phyloP scores from a whole-genome alignment of 2,113 vertebrate genomes.

The Trichechus manatus region DNA sequence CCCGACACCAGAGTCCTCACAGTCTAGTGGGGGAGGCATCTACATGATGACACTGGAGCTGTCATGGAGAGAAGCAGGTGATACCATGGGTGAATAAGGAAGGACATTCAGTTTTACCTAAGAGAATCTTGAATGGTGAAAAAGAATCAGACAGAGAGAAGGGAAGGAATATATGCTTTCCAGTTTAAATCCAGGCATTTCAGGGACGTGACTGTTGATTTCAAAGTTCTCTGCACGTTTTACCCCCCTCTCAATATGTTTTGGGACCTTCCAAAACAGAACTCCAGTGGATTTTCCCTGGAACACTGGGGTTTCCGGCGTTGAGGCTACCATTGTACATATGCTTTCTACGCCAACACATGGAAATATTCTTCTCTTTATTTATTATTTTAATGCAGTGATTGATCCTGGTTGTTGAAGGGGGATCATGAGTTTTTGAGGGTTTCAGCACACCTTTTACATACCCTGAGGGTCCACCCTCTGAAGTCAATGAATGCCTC shows the following conservation, averaged over 20 bases:
- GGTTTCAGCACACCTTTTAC: constrained; percentile 56
- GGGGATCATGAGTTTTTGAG: neutral
- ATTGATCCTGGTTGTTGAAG: constrained; percentile 58
- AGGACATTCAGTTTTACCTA: neutral
- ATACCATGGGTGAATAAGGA: neutral
- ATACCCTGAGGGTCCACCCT: constrained; percentile 25
- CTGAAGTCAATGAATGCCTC: constrained; percentile 51
- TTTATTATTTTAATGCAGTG: constrained; percentile 51
- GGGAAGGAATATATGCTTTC: neutral
- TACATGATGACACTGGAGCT: no score
- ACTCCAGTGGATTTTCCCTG: neutral
- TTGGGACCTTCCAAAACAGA: neutral
- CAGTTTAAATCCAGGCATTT: neutral
- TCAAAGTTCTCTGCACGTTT: neutral
- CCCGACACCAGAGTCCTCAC: no score
- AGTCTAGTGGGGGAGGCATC: neutral
- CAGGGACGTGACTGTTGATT: accelerated
- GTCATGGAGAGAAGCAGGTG: neutral
- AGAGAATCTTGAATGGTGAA: neutral
- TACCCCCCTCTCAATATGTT: neutral
- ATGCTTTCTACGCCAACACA: constrained; percentile 31
- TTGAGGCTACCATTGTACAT: neutral
- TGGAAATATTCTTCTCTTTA: constrained; percentile 59
- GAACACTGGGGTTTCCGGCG: neutral
- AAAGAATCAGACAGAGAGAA: neutral